Conservation (phyloP, 2,797 vertebrate species). For the Ibycter americanus region DNA sequence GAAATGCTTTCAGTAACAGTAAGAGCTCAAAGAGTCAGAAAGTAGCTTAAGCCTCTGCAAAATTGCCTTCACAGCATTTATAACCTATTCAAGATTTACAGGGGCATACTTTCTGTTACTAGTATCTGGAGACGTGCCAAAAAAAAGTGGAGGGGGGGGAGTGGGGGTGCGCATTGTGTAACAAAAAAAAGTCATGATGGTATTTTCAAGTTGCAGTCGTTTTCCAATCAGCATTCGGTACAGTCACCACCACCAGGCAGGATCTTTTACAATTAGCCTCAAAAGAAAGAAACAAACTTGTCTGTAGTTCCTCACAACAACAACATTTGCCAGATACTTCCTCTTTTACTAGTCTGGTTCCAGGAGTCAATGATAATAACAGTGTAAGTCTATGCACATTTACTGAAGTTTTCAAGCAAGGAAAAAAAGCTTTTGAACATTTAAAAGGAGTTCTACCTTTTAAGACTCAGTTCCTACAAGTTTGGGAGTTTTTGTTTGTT, state of each 20-base stretch:
- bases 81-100: neutral
- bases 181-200: neutral
- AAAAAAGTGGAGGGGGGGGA: neutral
- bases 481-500: too few species aligned
- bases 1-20: neutral
- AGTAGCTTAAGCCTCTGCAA: neutral
- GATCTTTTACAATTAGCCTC: neutral
- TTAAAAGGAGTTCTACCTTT: neutral
- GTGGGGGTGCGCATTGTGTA: neutral
- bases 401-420: neutral
- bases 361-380: neutral
- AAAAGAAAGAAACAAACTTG: neutral
- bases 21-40: neutral
- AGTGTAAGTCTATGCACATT: neutral
- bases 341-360: neutral
- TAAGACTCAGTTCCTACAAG: neutral
- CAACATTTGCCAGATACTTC: neutral
- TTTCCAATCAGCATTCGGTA: neutral
- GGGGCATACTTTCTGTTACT: neutral
- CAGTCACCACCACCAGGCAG: neutral
- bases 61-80: neutral
- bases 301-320: neutral
- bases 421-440: neutral
- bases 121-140: neutral
- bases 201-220: neutral